Conservation (phyloP, 2,888 invertebrate species). For the Eristalinus aeneus region DNA sequence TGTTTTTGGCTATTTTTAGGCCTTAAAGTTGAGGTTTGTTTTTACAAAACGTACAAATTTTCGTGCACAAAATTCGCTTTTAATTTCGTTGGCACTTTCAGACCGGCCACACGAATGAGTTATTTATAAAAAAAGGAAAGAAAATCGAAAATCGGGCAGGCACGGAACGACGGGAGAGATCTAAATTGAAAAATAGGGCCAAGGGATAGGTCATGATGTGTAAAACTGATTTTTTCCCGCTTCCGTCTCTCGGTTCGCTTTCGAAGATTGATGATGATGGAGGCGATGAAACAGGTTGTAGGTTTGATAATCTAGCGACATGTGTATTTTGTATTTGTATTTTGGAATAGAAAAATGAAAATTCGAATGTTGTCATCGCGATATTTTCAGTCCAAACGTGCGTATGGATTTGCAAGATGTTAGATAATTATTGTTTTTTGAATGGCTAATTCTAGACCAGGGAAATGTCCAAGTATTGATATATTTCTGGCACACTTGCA, state of each 20-base stretch:
- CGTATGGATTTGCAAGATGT: slow-evolving; percentile 1
- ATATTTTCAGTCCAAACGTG: slow-evolving; percentile 56
- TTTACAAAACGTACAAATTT: slow-evolving; percentile 18
- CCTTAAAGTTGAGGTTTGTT: slow-evolving; percentile 36
- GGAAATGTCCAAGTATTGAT: neutral
- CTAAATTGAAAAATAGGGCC: slow-evolving; percentile 53
- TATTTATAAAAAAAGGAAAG: slow-evolving; percentile 36
- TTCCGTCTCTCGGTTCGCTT: neutral
- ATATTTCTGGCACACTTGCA: slow-evolving; percentile 1
- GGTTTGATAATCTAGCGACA: neutral
- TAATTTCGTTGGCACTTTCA: neutral
- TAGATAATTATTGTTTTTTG: slow-evolving; percentile 39
- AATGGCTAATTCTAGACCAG: neutral
- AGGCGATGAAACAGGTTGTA: slow-evolving; percentile 57
- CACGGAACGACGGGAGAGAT: neutral
- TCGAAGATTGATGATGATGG: slow-evolving; percentile 37
- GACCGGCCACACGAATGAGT: slow-evolving; percentile 37
- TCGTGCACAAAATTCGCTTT: slow-evolving; percentile 41
- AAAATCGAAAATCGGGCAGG: neutral
- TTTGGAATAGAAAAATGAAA: neutral
- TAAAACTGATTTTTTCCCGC: neutral
- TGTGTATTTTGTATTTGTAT: neutral
- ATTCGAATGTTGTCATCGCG: slow-evolving; percentile 43
- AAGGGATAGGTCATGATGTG: slow-evolving; percentile 66
- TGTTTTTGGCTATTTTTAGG: slow-evolving; percentile 50